Evolutionary conservation across 1,140 invertebrate genomes (phyloP).

Genomic region (Aphidius ervi): DNA sequence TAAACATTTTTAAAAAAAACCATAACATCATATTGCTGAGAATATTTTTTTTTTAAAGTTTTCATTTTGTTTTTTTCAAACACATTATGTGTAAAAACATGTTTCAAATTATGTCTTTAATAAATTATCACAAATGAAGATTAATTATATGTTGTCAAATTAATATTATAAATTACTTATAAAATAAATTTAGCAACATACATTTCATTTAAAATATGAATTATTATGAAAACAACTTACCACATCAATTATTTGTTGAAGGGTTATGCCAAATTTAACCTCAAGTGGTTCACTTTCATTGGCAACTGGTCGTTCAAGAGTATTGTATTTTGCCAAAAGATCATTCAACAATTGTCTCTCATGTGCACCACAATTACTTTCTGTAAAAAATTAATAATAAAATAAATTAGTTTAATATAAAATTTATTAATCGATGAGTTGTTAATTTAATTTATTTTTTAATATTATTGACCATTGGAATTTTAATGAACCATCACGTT

Average conservation of each 20-base stretch:
- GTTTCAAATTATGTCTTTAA: too few species aligned
- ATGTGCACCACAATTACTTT: conserved; percentile 76
- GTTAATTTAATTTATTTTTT: neutral
- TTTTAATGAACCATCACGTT: conserved; percentile 20
- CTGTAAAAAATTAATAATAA: conserved; percentile 52
- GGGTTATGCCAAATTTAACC: conserved; percentile 90
- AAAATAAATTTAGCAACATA: conserved; percentile 8
- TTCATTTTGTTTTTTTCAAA: too few species aligned
- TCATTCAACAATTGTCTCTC: conserved; percentile 85
- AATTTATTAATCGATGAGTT: too few species aligned
- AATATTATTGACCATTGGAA: conserved; percentile 1
- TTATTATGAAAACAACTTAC: conserved; percentile 58
- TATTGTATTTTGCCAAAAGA: conserved; percentile 90
- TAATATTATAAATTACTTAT: neutral
- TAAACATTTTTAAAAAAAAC: too few species aligned
- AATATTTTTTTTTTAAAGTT: too few species aligned
- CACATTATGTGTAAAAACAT: too few species aligned
- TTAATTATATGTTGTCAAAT: too few species aligned
- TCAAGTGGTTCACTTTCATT: conserved; percentile 91
- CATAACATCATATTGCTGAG: too few species aligned
- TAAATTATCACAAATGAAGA: too few species aligned
- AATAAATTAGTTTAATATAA: neutral
- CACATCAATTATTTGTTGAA: conserved; percentile 99
- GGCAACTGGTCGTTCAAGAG: conserved; percentile 89
- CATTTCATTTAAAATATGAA: conserved; percentile 3